A percentile compares a stretch with the other conserved stretches of the same genome.
phyloP scores from a whole-genome alignment of 2,113 vertebrate species.

The Peucedramus taeniatus region DNA sequence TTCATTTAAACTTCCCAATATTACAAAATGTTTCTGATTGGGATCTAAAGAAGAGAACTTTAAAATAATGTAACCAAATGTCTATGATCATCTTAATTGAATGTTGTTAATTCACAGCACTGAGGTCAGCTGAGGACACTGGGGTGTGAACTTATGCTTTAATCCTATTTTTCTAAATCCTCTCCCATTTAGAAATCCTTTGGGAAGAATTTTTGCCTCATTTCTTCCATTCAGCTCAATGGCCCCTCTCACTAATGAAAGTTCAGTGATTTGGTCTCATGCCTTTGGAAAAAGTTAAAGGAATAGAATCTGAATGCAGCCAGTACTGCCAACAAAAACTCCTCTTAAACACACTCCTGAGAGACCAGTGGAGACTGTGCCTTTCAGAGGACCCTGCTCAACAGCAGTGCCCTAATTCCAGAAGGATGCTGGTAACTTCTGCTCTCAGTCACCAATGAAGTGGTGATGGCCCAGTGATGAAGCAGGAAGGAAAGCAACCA shows the following conservation, averaged over 20 bases:
- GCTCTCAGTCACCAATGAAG: not conserved
- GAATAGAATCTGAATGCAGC: not conserved
- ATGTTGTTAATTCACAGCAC: not conserved
- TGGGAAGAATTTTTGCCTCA: not conserved
- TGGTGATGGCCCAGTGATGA: not conserved
- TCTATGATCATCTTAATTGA: not conserved
- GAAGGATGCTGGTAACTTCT: not conserved
- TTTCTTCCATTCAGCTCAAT: not conserved
- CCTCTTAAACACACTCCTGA: not conserved
- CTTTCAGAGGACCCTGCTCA: not conserved
- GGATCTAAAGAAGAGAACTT: not conserved
- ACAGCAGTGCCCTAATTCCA: not conserved
- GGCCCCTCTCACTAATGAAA: not conserved
- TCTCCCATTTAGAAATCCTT: not conserved
- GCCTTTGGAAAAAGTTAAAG: not conserved
- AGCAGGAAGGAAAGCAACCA: not conserved
- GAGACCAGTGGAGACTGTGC: not conserved
- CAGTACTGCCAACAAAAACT: not conserved
- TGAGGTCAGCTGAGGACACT: not conserved
- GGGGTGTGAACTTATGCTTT: not conserved
- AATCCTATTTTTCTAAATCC: not conserved
- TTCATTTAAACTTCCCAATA: not conserved
- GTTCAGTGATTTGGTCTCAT: not conserved
- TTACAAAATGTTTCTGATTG: not conserved
- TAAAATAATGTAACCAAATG: not conserved